Base-by-base conservation (phyloP, 2,113 vertebrate genomes). In the Formicarius rufipectus region DNA sequence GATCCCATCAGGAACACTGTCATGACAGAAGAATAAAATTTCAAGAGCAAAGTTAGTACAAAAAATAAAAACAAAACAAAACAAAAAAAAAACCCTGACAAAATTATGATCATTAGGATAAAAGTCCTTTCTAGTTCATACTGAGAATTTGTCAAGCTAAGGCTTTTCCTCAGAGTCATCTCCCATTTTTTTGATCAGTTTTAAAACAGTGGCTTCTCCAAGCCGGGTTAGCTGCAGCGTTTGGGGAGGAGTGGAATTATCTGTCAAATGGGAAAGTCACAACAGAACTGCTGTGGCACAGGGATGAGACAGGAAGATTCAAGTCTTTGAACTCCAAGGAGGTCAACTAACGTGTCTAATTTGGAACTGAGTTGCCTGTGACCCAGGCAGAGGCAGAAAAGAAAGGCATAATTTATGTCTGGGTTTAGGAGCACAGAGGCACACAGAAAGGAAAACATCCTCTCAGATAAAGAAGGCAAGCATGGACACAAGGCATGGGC, bases 401-500 rank as follows among this genome's bases (percentile, higher is more conserved):
- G 33, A 76, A 72, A 64, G 56, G 42, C 12, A 63, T 2, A 5
- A 23, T 66, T 52, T 56, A 19, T 73, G 42, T 33, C 44, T 66
- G 19, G 11, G 30, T 35, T 50, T n/a, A 27, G 69, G 30, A 71
- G 33, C 58, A 39, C 17, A 55, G 53, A 45, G 49, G 52, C 17
- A 59, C 39, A 30, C 19, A 42, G 8, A 21, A 13, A 20, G 20
- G 84, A 80, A 18, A 10, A 4, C 14, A 19, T 79, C 50, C n/a
- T 28, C 23, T 25, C 28, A 44, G 47, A 10, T 40, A 1, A 12
- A n/a, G 24, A 28, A 20, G 20, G 17, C 6, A 7, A 55, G 52
- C 6, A 6, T 8, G 2, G 11, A n/a, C 33, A 27, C n/a, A 8
- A 35, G 30, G 52, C 9, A 0, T 8, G 7, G 53, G 14, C 21